Base-by-base conservation (phyloP, 2,888 invertebrate species). In the Allophyes oxyacanthae region DNA sequence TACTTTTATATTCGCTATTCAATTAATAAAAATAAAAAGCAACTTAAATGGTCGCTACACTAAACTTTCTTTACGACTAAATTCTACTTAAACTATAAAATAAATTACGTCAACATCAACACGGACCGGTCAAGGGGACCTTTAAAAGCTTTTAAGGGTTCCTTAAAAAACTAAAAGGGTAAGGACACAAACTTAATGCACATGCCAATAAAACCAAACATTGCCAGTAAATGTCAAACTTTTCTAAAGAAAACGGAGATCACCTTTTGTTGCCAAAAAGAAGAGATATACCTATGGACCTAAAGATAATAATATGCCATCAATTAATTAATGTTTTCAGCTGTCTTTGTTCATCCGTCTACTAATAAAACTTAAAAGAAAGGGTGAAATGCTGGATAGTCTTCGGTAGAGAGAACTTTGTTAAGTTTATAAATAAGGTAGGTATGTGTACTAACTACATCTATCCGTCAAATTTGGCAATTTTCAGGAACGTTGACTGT, bases 91-190 rank as follows among this genome's bases (percentile, higher is more conserved):
- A 68, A 75, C 66, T 77, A 72, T 82, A 81, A 83, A 84, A 85
- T 81, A 85, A 86, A 84, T 83, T 78, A 83, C 74, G 60, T 75
- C 67, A 75, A 76, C 77, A 77, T 75, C 66, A 72, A 76, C 73
- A 64, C 62, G 44, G 57, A 56, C 66, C 64, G 70, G 67, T 64
- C 67, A 75, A 52, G 59, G 60, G 63, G 70, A 70, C 70, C 72
- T 80, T 82, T 81, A 86, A 64, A 84, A 85, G 84, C 81, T 81
- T 86, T 86, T 78, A 75, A 75, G 67, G 78, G 72, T 67, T 70
- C 60, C 62, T 61, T 50, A 46, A 32, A 34, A 55, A 63, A 53
- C 51, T 61, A 44, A 69, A 73, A 66, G 58, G 71, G 59, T 64
- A 50, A 56, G 51, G 67, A 61, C 8, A 28, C 28, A 53, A 73